Conservation (phyloP, 2,113 vertebrate species). For the Gambusia holbrooki region DNA sequence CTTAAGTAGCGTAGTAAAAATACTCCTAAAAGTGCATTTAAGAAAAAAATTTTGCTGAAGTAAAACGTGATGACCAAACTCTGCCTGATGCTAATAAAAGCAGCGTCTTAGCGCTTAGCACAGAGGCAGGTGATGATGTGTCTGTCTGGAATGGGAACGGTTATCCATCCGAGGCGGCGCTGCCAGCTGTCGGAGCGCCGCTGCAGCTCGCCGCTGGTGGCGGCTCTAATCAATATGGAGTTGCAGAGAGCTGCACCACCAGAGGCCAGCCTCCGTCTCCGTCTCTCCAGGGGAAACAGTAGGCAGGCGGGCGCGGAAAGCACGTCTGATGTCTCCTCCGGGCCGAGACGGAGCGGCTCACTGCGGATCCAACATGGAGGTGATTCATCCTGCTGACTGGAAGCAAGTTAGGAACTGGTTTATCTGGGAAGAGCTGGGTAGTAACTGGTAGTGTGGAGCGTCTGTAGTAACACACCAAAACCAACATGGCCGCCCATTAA, state of each 20-base stretch:
- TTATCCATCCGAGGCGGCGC: slow-evolving; percentile 73
- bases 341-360: slow-evolving; percentile 61
- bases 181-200: slow-evolving; percentile 74
- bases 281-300: slow-evolving; percentile 72
- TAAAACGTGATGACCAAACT: slow-evolving; percentile 30
- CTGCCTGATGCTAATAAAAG: neutral
- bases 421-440: slow-evolving; percentile 30
- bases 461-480: neutral
- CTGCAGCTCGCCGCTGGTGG: slow-evolving; percentile 73
- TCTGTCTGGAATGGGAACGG: slow-evolving; percentile 61
- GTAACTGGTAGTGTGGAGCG: neutral
- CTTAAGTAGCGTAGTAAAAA: no score
- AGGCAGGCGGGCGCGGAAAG: slow-evolving; percentile 64
- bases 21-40: no score
- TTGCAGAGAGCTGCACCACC: slow-evolving; percentile 76
- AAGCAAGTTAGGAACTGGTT: slow-evolving; percentile 47
- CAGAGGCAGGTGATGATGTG: slow-evolving; percentile 66
- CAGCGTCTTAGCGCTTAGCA: slow-evolving; percentile 54
- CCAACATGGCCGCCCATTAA: slow-evolving; percentile 29
- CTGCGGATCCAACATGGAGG: slow-evolving; percentile 49
- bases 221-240: slow-evolving; percentile 80
- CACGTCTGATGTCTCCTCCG: slow-evolving; percentile 71
- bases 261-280: slow-evolving; percentile 74
- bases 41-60: no score
- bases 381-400: slow-evolving; percentile 67